Evolutionary conservation across 1,140 invertebrate species (phyloP), one percentile per base, ranked within the genome.

Genomic region (Plodia interpunctella): DNA sequence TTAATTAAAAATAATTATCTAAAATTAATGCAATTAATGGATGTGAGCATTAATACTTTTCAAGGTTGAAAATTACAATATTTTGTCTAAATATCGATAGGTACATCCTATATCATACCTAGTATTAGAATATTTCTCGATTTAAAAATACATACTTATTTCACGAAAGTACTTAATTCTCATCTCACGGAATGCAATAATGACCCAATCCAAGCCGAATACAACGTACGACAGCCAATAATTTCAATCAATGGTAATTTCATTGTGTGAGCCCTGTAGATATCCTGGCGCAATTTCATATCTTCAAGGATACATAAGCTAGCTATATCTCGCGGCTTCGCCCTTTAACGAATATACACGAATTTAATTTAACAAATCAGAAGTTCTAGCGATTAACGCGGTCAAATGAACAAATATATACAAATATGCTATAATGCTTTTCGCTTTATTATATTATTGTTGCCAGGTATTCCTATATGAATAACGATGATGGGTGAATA

Each of bases 171-270:
- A 11, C 13, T 35, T 35, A 35, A 9, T 35, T 35, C 1, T 35
- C 32, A 35, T 11, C 32, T 11, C 32, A 35, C 32, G 32, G 32
- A 35, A 35, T 35, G 32, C 8, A 35, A 35, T 35, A 11, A 35
- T 35, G 13, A 35, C 10, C 21, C 21, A 25, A 25, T 35, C 21
- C 21, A 25, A 25, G 32, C 9, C 32, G 32, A 35, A 35, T 35
- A 1, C 32, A 35, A 30, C 32, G 13, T 13, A 13, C 32, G 32
- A 3, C 32, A 1, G 4, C 9, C 32, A 35, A 35, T 10, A 35
- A 35, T 35, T 35, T 35, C 32, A 35, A 51, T 51, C 49, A 13
- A 51, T 51, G 20, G 49, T 51, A 51, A 51, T 51, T 51, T 51
- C 49, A 51, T 51, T 51, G 49, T 51, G 8, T 51, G n/a, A 51